Evolutionary conservation across 2,113 vertebrate species (phyloP).

Genomic region (Pseudolaguvia tuberculata): DNA sequence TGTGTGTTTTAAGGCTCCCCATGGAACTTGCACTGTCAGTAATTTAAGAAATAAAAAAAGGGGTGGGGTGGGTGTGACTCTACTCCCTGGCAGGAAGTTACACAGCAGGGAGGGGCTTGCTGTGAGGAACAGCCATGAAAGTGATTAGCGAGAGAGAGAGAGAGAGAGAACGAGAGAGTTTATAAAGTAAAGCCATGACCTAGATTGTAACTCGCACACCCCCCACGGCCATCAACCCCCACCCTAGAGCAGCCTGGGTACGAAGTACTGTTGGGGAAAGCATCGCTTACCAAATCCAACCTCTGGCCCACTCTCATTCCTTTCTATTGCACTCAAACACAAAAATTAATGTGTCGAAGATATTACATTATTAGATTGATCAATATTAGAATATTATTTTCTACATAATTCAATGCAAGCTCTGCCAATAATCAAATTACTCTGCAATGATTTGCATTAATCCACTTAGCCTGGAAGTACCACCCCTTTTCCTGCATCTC

Average conservation of each 20-base stretch:
- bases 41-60: constrained; percentile 63
- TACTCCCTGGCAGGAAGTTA: constrained; percentile 65
- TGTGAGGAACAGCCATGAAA: constrained; percentile 41
- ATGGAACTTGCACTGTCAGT: constrained; percentile 43
- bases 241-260: constrained; percentile 40
- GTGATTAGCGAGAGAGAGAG: constrained; percentile 46
- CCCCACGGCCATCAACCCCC: constrained; percentile 35
- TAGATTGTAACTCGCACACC: constrained; percentile 59
- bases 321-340: constrained; percentile 12
- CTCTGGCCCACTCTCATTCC: constrained; percentile 4
- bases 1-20: constrained; percentile 29
- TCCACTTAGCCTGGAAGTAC: background rate
- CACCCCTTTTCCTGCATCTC: background rate
- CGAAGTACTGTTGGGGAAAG: constrained; percentile 39
- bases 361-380: background rate
- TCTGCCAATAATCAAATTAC: too few relatives aligned
- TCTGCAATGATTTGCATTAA: background rate
- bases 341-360: background rate
- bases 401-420: too few relatives aligned
- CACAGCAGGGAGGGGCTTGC: constrained; percentile 47
- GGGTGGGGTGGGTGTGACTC: constrained; percentile 72
- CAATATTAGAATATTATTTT: too few relatives aligned
- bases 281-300: constrained; percentile 36
- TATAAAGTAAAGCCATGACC: constrained; percentile 53
- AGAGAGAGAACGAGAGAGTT: constrained; percentile 9